Evolutionary conservation across 2,888 invertebrate genomes (phyloP).

Genomic region (Amaurobius ferox): DNA sequence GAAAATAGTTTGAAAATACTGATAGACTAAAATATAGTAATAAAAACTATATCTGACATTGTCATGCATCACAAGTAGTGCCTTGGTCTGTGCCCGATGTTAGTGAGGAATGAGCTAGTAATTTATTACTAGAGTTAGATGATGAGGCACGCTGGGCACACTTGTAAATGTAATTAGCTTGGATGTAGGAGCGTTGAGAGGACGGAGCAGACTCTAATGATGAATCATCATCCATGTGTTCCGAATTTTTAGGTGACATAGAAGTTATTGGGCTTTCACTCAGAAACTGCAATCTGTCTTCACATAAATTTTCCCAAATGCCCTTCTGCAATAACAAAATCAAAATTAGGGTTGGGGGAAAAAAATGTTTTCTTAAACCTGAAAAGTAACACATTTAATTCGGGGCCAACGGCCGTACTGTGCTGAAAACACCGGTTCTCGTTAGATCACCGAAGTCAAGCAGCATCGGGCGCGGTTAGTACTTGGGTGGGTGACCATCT

Average conservation of each 20-base stretch:
- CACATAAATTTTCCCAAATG: conserved; percentile 67
- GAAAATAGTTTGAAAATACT: conserved; percentile 5
- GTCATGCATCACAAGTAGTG: conserved; percentile 45
- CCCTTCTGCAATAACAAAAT: conserved; percentile 60
- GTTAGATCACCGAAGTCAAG: too few relatives aligned
- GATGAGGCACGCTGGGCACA: conserved; percentile 28
- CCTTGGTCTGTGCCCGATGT: conserved; percentile 31
- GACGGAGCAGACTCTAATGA: conserved; percentile 57
- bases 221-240: conserved; percentile 60
- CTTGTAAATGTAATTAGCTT: conserved; percentile 51
- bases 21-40: neutral
- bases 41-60: neutral
- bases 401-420: too few relatives aligned
- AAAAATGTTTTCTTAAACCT: too few relatives aligned
- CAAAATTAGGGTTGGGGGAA: too few relatives aligned
- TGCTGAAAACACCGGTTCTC: too few relatives aligned
- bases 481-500: too few relatives aligned
- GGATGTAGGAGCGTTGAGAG: conserved; percentile 42
- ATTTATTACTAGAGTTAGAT: conserved; percentile 19
- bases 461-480: too few relatives aligned
- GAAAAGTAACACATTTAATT: too few relatives aligned
- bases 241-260: conserved; percentile 57
- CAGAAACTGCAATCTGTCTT: conserved; percentile 67
- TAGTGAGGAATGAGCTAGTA: conserved; percentile 5
- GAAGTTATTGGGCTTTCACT: conserved; percentile 58